Conservation (phyloP, 2,797 vertebrate genomes). For the Otolemur crassicaudatus region DNA sequence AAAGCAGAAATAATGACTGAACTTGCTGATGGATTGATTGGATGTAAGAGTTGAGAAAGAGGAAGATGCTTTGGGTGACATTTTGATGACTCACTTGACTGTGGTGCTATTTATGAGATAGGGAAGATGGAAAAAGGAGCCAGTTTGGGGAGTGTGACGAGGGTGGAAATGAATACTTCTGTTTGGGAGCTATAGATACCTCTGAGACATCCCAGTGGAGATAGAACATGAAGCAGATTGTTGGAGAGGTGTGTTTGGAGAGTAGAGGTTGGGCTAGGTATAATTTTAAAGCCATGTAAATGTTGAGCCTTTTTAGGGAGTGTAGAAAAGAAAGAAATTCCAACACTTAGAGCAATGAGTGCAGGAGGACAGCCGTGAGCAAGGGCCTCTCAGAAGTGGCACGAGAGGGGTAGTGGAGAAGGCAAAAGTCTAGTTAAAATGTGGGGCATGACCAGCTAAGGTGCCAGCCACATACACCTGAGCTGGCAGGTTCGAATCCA, state of each 20-base stretch:
- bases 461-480: no score
- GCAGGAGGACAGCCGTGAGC: not conserved
- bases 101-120: not conserved
- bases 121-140: not conserved
- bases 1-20: not conserved
- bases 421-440: not conserved
- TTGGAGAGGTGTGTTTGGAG: not conserved
- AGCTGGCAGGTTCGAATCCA: no score
- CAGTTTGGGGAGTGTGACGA: not conserved
- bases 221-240: not conserved
- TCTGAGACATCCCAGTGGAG: not conserved
- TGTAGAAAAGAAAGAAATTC: not conserved
- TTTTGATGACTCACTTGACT: not conserved
- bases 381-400: not conserved
- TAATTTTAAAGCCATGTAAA: not conserved
- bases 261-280: not conserved
- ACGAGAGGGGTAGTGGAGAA: not conserved
- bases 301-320: not conserved
- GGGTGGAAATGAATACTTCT: not conserved
- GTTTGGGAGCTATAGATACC: not conserved
- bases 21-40: not conserved
- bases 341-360: not conserved
- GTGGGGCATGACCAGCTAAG: no score
- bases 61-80: not conserved
- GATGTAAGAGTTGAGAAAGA: not conserved